phyloP scores from a whole-genome alignment of 1,140 invertebrate genomes.

The Onthophagus taurus region DNA sequence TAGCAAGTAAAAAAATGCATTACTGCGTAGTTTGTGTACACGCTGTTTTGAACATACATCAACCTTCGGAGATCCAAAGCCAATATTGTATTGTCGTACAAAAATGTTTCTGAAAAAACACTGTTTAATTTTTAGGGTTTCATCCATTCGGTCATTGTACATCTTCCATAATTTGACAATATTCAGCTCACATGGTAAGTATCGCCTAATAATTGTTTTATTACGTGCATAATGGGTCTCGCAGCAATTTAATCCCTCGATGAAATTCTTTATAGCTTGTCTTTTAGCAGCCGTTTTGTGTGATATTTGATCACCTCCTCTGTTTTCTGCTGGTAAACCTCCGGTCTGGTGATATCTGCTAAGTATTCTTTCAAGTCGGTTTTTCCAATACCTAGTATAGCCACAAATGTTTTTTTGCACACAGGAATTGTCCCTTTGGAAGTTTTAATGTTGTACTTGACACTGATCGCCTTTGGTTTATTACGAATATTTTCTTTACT shows the following conservation, averaged over 20 bases:
- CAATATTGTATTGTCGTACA: constrained; percentile 2
- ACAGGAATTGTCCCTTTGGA: neutral
- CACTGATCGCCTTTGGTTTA: constrained; percentile 5
- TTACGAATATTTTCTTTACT: neutral
- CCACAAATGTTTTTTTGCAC: constrained; percentile 3
- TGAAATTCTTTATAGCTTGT: constrained; percentile 3
- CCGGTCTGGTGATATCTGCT: neutral
- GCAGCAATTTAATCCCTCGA: neutral
- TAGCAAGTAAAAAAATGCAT: constrained; percentile 1
- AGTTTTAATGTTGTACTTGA: neutral
- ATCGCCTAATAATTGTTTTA: constrained; percentile 3
- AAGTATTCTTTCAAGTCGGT: constrained; percentile 1
- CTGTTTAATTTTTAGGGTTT: neutral
- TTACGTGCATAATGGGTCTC: constrained; percentile 6
- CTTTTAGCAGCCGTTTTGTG: neutral
- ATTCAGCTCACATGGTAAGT: constrained; percentile 5
- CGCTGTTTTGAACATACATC: constrained; percentile 2
- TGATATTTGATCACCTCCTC: constrained; percentile 6
- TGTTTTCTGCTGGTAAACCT: neutral
- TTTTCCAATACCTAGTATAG: constrained; percentile 4
- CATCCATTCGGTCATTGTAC: neutral
- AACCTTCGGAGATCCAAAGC: neutral
- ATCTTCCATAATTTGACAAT: constrained; percentile 7
- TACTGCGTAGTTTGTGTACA: constrained; percentile 3
- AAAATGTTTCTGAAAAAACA: constrained; percentile 7